Percentiles rank a stretch among this genome's conserved stretches.
These are phyloP conservation scores for Burhinus bistriatus DNA, from an alignment of 2,113 vertebrate species.

Conservation along the genomic window DNA sequence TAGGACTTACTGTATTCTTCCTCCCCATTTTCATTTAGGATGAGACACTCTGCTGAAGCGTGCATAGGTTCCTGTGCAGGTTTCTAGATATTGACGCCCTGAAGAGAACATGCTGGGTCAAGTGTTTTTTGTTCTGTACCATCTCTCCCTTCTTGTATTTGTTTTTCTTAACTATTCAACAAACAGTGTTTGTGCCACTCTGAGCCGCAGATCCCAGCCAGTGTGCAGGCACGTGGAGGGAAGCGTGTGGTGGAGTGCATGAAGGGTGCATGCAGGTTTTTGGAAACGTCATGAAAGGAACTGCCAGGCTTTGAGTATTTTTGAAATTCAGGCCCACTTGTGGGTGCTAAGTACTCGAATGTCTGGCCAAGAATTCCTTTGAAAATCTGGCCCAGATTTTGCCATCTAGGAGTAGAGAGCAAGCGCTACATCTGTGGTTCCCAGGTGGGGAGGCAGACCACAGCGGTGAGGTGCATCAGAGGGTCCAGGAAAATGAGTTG, in stretches of 20 bases:
- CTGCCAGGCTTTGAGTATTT: slow-evolving; percentile 1
- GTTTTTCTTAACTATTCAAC: background rate
- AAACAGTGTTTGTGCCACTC: background rate
- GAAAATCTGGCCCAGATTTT: slow-evolving; percentile 2
- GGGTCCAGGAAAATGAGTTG: background rate
- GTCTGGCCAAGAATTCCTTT: slow-evolving; percentile 20
- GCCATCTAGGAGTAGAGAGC: background rate
- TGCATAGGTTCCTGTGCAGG: background rate
- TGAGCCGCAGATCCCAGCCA: background rate
- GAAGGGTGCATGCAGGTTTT: background rate
- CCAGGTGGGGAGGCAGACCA: background rate
- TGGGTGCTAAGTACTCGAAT: background rate
- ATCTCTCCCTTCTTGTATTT: background rate
- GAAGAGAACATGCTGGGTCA: background rate
- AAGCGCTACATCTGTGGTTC: background rate
- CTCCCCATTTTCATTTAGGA: background rate
- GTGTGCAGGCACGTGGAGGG: background rate
- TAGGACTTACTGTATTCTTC: background rate
- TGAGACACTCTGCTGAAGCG: background rate
- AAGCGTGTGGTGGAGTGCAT: background rate
- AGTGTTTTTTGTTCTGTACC: background rate
- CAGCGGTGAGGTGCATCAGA: background rate
- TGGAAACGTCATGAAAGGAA: background rate
- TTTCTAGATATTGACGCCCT: background rate
- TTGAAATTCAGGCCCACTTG: background rate